Conservation (phyloP, 2,888 invertebrate species). For the Cheilosia urbana region DNA sequence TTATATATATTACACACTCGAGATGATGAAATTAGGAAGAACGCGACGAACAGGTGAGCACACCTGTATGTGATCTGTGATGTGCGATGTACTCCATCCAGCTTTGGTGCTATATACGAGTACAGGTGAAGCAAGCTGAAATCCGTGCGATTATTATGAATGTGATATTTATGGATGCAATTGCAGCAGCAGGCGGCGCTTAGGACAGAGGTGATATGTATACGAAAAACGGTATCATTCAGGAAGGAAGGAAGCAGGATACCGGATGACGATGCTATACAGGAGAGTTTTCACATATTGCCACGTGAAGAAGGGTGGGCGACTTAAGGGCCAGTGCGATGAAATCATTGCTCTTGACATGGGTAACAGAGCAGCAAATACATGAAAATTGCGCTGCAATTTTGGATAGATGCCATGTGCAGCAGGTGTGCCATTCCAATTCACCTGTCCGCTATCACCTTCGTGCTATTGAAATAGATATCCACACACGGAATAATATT, state of each 20-base stretch:
- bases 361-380: slow-evolving; percentile 72
- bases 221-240: slow-evolving; percentile 59
- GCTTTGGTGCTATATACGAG: neutral
- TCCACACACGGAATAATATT: slow-evolving; percentile 65
- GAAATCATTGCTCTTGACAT: slow-evolving; percentile 67
- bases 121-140: slow-evolving; percentile 66
- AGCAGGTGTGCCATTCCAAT: slow-evolving; percentile 64
- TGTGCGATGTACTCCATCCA: slow-evolving; percentile 20
- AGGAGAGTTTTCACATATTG: slow-evolving; percentile 40
- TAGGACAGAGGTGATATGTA: slow-evolving; percentile 1
- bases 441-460: slow-evolving; percentile 54
- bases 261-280: slow-evolving; percentile 62
- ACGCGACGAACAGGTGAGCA: slow-evolving; percentile 52
- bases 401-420: slow-evolving; percentile 69
- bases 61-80: slow-evolving; percentile 44
- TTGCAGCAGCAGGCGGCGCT: slow-evolving; percentile 45
- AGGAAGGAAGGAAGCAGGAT: slow-evolving; percentile 71
- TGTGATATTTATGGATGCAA: slow-evolving; percentile 73
- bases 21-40: slow-evolving; percentile 70
- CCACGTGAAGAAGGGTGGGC: slow-evolving; percentile 1
- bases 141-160: slow-evolving; percentile 69
- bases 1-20: slow-evolving; percentile 58
- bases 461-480: slow-evolving; percentile 58
- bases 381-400: slow-evolving; percentile 60
- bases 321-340: slow-evolving; percentile 30